Evolutionary conservation across 2,888 invertebrate species (phyloP).

Genomic region (Diachrysia chrysitis): DNA sequence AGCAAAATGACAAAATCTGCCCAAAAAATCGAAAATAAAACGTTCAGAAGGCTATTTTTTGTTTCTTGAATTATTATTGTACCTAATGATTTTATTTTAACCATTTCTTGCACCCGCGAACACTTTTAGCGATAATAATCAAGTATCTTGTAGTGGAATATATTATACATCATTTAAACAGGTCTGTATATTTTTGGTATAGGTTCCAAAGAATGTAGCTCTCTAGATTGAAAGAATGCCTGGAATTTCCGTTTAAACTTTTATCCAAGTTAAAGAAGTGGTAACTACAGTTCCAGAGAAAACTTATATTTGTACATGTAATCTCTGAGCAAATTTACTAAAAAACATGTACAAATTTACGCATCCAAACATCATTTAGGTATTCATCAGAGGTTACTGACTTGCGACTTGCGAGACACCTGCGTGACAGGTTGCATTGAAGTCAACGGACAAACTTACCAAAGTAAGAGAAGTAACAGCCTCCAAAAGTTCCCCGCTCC

Average conservation of each 20-base stretch:
- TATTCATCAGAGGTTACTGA: slow-evolving; percentile 83
- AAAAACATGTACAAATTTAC: slow-evolving; percentile 21
- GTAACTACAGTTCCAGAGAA: not conserved
- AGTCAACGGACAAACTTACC: slow-evolving; percentile 77
- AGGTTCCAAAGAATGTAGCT: too few species aligned
- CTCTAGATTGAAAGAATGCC: not conserved
- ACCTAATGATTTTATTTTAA: not conserved
- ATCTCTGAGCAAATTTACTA: not conserved
- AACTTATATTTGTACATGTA: too few species aligned
- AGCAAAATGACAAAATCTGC: too few species aligned
- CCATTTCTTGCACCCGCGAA: not conserved
- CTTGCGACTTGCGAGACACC: slow-evolving; percentile 84
- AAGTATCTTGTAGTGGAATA: too few species aligned
- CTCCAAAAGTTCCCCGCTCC: slow-evolving; percentile 61
- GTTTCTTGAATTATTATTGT: not conserved
- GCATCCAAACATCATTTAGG: slow-evolving; percentile 59
- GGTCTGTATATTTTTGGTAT: too few species aligned
- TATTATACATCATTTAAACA: too few species aligned
- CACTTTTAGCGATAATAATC: not conserved
- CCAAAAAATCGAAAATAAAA: not conserved
- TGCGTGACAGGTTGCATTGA: slow-evolving; percentile 86
- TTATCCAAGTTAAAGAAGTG: not conserved
- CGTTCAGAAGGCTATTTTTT: not conserved
- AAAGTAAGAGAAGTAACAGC: slow-evolving; percentile 65
- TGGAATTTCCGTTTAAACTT: not conserved